phyloP scores from a whole-genome alignment of 1,140 invertebrate species.

The Galleria mellonella region DNA sequence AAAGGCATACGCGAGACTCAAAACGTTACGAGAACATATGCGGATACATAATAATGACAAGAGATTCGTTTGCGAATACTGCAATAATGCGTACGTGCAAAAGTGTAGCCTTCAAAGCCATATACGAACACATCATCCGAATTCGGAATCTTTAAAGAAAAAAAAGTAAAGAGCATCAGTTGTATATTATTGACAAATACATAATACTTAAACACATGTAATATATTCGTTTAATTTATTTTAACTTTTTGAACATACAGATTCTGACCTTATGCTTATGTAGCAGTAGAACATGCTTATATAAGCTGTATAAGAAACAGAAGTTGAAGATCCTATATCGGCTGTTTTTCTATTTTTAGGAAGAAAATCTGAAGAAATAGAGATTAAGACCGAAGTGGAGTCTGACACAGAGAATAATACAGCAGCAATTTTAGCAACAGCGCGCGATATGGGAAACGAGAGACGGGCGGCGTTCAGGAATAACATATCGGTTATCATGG shows the following conservation, averaged over 20 bases:
- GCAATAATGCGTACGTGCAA: constrained; percentile 72
- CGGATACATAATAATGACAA: constrained; percentile 64
- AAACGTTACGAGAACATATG: constrained; percentile 73
- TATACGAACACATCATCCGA: constrained; percentile 53
- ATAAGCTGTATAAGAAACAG: background rate
- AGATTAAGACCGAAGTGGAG: constrained; percentile 34
- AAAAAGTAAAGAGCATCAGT: background rate
- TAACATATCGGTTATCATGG: constrained; percentile 51
- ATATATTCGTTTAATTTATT: too few species aligned
- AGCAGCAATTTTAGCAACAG: constrained; percentile 7
- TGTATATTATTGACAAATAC: too few species aligned
- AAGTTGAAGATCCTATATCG: constrained; percentile 41
- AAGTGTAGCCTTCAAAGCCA: constrained; percentile 64
- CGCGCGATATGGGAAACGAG: constrained; percentile 22
- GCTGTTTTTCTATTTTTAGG: constrained; percentile 71
- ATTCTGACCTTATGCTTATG: background rate
- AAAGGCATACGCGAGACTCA: constrained; percentile 69
- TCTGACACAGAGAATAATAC: constrained; percentile 23
- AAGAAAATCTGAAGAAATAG: constrained; percentile 37
- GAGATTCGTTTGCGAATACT: constrained; percentile 64
- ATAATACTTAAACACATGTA: too few species aligned
- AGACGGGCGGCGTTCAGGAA: constrained; percentile 46
- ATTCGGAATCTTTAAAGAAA: constrained; percentile 29
- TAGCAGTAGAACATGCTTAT: constrained; percentile 5
- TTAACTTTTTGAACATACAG: too few species aligned